Evolutionary conservation across 2,888 invertebrate genomes (phyloP).

Genomic region (Beris chalybata): DNA sequence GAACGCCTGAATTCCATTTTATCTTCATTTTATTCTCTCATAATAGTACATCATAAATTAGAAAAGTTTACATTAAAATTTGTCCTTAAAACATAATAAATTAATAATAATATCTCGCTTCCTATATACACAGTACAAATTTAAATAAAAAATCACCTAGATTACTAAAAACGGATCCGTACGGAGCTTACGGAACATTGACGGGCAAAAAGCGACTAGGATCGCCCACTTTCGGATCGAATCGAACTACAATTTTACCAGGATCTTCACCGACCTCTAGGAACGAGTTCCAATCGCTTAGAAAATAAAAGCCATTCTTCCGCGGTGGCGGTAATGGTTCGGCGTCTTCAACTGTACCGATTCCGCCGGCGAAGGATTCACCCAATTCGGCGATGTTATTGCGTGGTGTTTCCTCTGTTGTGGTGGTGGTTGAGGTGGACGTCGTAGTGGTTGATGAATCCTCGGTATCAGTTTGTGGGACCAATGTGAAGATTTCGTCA

Average conservation of each 20-base stretch:
- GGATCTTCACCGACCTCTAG: slow-evolving; percentile 79
- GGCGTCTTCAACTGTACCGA: slow-evolving; percentile 62
- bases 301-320: slow-evolving; percentile 80
- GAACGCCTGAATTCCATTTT: too few species aligned
- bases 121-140: too few species aligned
- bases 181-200: slow-evolving; percentile 63
- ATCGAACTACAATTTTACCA: slow-evolving; percentile 75
- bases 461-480: slow-evolving; percentile 4
- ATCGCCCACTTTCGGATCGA: slow-evolving; percentile 80
- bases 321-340: slow-evolving; percentile 67
- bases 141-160: too few species aligned
- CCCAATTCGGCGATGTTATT: slow-evolving; percentile 63
- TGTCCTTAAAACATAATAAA: too few species aligned
- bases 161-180: too few species aligned
- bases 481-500: slow-evolving; percentile 10
- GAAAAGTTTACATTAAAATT: too few species aligned
- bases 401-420: slow-evolving; percentile 48
- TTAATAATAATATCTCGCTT: too few species aligned
- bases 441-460: slow-evolving; percentile 29
- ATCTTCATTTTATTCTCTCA: too few species aligned
- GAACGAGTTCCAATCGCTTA: slow-evolving; percentile 85
- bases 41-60: too few species aligned
- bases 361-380: slow-evolving; percentile 76
- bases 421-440: slow-evolving; percentile 43
- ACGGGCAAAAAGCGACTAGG: slow-evolving; percentile 76